A percentile compares a stretch with the other conserved stretches of the same genome.
Conservation (phyloP, 2,888 invertebrate species). For the Epinotia ramella region DNA sequence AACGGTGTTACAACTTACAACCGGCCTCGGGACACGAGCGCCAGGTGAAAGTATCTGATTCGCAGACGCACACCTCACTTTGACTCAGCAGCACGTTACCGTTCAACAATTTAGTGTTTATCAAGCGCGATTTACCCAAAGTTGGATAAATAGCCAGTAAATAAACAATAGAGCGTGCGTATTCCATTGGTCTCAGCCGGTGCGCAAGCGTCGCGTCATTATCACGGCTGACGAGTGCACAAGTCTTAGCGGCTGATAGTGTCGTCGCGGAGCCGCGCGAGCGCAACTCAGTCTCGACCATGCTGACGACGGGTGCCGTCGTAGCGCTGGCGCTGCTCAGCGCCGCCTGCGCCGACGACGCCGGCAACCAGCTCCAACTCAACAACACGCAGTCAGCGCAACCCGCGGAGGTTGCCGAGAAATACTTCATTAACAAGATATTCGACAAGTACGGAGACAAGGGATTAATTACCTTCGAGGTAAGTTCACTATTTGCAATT, state of each 20-base stretch:
- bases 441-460: slow-evolving; percentile 85
- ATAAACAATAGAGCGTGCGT: slow-evolving; percentile 69
- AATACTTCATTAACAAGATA: slow-evolving; percentile 82
- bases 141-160: slow-evolving; percentile 67
- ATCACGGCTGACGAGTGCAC: slow-evolving; percentile 64
- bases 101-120: slow-evolving; percentile 49
- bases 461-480: slow-evolving; percentile 85
- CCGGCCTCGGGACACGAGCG: slow-evolving; percentile 72
- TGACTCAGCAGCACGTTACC: slow-evolving; percentile 69
- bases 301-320: slow-evolving; percentile 71
- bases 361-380: slow-evolving; percentile 43
- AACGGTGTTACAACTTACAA: slow-evolving; percentile 76
- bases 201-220: slow-evolving; percentile 63
- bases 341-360: slow-evolving; percentile 51
- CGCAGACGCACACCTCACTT: slow-evolving; percentile 74
- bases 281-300: slow-evolving; percentile 69
- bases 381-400: slow-evolving; percentile 63
- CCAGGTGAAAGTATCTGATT: slow-evolving; percentile 81
- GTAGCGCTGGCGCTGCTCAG: slow-evolving; percentile 65
- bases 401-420: slow-evolving; percentile 66
- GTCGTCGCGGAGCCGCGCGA: slow-evolving; percentile 64
- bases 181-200: slow-evolving; percentile 49
- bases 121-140: slow-evolving; percentile 58
- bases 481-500: slow-evolving; percentile 58
- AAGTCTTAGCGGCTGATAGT: slow-evolving; percentile 71